These are phyloP conservation scores for Cotesia typhae DNA, from an alignment of 1,140 invertebrate genomes.

Conservation along the genomic window DNA sequence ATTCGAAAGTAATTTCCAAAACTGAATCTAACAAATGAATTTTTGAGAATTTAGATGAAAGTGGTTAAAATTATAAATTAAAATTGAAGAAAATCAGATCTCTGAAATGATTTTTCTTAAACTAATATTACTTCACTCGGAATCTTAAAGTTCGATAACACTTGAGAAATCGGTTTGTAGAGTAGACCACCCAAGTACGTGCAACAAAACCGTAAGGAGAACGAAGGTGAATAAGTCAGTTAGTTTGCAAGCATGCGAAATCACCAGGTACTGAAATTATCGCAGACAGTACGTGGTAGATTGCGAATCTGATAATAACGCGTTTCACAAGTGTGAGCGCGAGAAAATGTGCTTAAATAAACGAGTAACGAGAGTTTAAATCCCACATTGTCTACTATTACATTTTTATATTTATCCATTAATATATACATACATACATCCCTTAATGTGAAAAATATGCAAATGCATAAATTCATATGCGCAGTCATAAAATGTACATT, in stretches of 20 bases:
- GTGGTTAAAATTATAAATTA: no score
- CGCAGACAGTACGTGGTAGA: slow-evolving; percentile 31
- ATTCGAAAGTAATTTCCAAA: no score
- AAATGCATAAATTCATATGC: neutral
- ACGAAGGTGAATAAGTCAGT: slow-evolving; percentile 5
- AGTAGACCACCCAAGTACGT: slow-evolving; percentile 28
- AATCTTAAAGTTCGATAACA: neutral
- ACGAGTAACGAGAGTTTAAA: neutral
- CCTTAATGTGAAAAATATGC: neutral
- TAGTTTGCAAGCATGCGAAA: slow-evolving; percentile 29
- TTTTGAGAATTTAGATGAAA: no score
- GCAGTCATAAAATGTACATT: neutral
- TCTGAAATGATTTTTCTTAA: no score
- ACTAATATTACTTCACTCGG: no score
- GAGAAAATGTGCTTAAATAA: slow-evolving; percentile 1
- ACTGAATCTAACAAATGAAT: no score
- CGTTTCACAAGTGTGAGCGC: neutral
- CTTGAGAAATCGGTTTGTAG: neutral
- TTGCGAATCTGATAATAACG: slow-evolving; percentile 12
- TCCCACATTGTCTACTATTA: neutral
- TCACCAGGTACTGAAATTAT: slow-evolving; percentile 34
- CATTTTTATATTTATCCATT: neutral
- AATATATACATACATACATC: no score
- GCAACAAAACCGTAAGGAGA: slow-evolving; percentile 34
- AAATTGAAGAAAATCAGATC: no score